phyloP scores from a whole-genome alignment of 2,888 invertebrate species.

The Ormyrus nitidulus region DNA sequence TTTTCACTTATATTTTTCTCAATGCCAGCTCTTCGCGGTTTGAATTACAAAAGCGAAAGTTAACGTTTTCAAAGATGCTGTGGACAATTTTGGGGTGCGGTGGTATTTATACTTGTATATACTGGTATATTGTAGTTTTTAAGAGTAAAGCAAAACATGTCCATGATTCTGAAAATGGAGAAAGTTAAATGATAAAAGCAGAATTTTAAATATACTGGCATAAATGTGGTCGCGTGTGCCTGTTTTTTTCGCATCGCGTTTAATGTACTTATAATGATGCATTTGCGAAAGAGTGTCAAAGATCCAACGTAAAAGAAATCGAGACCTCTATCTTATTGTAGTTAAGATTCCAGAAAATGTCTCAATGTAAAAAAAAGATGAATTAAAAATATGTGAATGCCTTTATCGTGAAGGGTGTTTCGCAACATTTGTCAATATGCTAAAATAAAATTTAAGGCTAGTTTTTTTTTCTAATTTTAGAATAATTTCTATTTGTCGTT shows the following conservation, averaged over 20 bases:
- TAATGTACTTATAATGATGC: constrained; percentile 59
- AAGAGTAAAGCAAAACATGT: constrained; percentile 39
- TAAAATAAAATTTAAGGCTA: constrained; percentile 44
- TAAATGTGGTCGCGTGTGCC: constrained; percentile 55
- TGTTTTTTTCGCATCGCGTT: constrained; percentile 55
- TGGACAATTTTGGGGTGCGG: constrained; percentile 57
- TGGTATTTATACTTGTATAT: constrained; percentile 62
- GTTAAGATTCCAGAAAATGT: constrained; percentile 32
- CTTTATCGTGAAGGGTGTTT: constrained; percentile 27
- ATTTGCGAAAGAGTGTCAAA: constrained; percentile 39
- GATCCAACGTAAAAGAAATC: constrained; percentile 27
- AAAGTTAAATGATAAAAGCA: constrained; percentile 20
- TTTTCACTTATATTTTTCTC: constrained; percentile 15
- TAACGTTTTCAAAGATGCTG: constrained; percentile 23
- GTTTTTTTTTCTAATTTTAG: constrained; percentile 24
- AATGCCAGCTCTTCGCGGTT: constrained; percentile 23
- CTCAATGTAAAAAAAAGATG: constrained; percentile 35
- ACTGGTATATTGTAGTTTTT: constrained; percentile 50
- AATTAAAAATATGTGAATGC: constrained; percentile 21
- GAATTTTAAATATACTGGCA: constrained; percentile 55
- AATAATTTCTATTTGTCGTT: constrained; percentile 43
- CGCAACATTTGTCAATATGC: constrained; percentile 39
- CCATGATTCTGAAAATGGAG: constrained; percentile 34
- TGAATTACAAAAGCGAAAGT: constrained; percentile 47
- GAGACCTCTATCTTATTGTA: constrained; percentile 6